A percentile compares a stretch with the other conserved stretches of the same genome.
Evolutionary conservation across 2,888 invertebrate species (phyloP).

Genomic region (Cantharis lateralis): DNA sequence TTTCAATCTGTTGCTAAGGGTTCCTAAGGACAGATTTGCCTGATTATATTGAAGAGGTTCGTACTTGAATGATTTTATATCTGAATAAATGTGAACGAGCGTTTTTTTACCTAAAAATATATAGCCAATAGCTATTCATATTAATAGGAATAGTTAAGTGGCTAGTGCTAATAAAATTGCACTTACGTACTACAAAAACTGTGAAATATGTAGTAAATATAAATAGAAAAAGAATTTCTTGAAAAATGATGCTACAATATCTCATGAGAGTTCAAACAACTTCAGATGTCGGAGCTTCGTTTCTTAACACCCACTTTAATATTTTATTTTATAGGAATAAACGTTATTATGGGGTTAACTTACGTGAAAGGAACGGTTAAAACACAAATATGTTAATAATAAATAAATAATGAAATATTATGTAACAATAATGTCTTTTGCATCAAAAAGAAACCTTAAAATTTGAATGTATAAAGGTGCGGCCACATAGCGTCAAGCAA

Average conservation of each 20-base stretch:
- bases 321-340: not conserved
- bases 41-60: not conserved
- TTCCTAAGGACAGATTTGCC: not conserved
- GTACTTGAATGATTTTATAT: not conserved
- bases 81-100: not conserved
- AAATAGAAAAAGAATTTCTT: not conserved
- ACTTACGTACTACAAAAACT: not conserved
- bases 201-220: not conserved
- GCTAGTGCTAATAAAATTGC: not conserved
- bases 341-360: not conserved
- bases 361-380: no score
- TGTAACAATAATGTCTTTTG: no score
- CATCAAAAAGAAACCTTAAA: no score
- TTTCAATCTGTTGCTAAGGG: no score
- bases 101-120: not conserved
- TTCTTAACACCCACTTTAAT: not conserved
- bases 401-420: no score
- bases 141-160: not conserved
- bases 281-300: not conserved
- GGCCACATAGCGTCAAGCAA: no score
- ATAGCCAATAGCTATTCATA: not conserved
- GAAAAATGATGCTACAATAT: not conserved
- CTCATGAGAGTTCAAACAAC: not conserved
- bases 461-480: no score
- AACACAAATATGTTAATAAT: no score